Evolutionary conservation across 2,797 vertebrate genomes (phyloP).

Genomic region (Phoxinus dragarum): DNA sequence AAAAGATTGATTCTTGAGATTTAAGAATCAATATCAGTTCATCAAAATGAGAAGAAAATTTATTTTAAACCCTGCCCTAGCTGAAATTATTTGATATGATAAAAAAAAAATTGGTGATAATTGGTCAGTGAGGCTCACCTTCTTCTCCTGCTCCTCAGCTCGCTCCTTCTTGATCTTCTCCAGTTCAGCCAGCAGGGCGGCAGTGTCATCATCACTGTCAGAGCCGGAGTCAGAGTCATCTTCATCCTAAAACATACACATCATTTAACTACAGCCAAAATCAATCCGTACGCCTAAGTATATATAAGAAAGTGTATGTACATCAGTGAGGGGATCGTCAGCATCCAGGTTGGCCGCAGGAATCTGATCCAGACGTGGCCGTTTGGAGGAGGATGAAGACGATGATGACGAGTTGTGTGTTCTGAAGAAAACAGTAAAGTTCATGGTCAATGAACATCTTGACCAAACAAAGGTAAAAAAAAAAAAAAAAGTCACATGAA

Average conservation of each 20-base stretch:
- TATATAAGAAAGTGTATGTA: slow-evolving; percentile 67
- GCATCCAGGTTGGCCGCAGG: slow-evolving; percentile 97
- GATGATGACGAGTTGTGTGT: slow-evolving; percentile 85
- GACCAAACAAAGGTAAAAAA: background rate
- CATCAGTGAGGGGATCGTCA: slow-evolving; percentile 95
- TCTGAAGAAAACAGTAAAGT: slow-evolving; percentile 73
- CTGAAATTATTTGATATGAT: background rate
- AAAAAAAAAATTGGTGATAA: background rate
- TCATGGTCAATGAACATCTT: background rate
- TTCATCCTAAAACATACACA: slow-evolving; percentile 78
- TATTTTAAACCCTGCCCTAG: background rate
- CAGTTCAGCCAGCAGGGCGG: slow-evolving; percentile 95
- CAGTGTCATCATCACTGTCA: slow-evolving; percentile 95
- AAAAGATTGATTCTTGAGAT: background rate
- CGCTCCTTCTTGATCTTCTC: slow-evolving; percentile 98
- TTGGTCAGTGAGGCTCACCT: slow-evolving; percentile 76
- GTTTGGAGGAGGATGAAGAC: slow-evolving; percentile 93
- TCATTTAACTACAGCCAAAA: background rate
- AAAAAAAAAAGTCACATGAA: too few species aligned
- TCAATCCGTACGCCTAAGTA: background rate
- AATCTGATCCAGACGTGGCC: slow-evolving; percentile 95
- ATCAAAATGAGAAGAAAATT: background rate
- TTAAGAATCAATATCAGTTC: background rate
- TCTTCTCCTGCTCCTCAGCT: slow-evolving; percentile 95
- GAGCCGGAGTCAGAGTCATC: slow-evolving; percentile 88